Evolutionary conservation across 92 coral and sea anemone genomes (phyloP), one percentile per base, ranked within the genome.

Genomic region (Bergia puertoricense): DNA sequence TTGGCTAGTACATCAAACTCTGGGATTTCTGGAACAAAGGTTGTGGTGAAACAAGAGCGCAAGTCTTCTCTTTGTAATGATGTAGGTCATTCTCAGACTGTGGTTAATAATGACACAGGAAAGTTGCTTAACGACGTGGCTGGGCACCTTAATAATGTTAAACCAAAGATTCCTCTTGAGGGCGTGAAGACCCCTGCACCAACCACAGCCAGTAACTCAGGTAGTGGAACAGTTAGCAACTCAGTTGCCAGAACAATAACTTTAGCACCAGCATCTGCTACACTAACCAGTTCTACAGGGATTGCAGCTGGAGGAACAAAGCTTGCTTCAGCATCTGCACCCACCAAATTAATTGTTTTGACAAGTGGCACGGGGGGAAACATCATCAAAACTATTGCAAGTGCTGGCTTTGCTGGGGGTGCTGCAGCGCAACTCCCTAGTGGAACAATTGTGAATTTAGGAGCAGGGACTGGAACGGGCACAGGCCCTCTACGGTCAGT

Each of bases 321-420:
- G 44, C 79, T 89, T 39, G 93, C 92, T 81, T 88, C 95, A 20
- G 88, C 86, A 5, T 89, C 95, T 1, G 92, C 97, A 9, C 94
- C 99, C 0, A 97, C 99, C 2, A 97, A 97, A 90, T 93, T 97
- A 10, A 95, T 97, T 65, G 99, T 97, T 6, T 89, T 97, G 37
- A 96, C 99, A 13, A 97, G 96, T 68, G 92, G 94, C 36, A 93
- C 91, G 16, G 94, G 95, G 74, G 98, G 99, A 36, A 97, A 95
- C 44, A 94, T 97, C 65, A 95, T 97, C 72, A 97, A 97, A 80
- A 97, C 95, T 84, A 95, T 97, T 87, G 98, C 98, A 4, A 91
- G 92, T 48, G 98, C 99, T 14, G 95, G 95, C 37, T 90, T 92
- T 85, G 82, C 95, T 69, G 85, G 98, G 48, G 94, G 96, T 79